These are phyloP conservation scores for Fragariocoptes setiger DNA, from an alignment of 1,140 invertebrate species.

Conservation along the genomic window DNA sequence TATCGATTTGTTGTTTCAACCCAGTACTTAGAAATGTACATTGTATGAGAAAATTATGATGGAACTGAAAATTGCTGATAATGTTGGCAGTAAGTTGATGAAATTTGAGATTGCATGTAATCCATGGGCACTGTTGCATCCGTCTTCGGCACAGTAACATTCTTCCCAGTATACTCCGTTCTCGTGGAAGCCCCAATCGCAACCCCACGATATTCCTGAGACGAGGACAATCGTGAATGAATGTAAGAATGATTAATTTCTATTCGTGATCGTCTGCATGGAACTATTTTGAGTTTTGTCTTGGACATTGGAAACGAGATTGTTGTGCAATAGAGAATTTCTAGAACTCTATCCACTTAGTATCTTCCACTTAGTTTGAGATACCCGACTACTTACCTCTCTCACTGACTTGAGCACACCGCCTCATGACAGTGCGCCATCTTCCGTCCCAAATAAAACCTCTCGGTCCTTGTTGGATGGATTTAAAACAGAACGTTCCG, in stretches of 20 bases:
- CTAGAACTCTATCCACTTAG: too few relatives aligned
- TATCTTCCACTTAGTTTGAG: too few relatives aligned
- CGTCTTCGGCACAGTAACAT: slow-evolving; percentile 60
- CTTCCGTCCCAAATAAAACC: slow-evolving; percentile 77
- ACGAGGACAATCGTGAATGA: background rate
- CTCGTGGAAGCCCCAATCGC: slow-evolving; percentile 68
- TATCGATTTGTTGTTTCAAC: too few relatives aligned
- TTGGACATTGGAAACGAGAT: too few relatives aligned
- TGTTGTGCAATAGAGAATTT: too few relatives aligned
- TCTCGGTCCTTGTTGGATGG: slow-evolving; percentile 49
- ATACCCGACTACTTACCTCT: slow-evolving; percentile 6
- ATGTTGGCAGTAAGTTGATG: too few relatives aligned
- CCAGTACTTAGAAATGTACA: too few relatives aligned
- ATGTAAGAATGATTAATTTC: too few relatives aligned
- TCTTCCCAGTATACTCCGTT: slow-evolving; percentile 82
- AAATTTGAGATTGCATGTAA: background rate
- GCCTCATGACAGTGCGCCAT: slow-evolving; percentile 58
- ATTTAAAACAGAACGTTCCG: slow-evolving; percentile 58
- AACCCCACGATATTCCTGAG: slow-evolving; percentile 33
- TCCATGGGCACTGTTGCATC: slow-evolving; percentile 38
- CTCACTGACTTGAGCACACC: slow-evolving; percentile 58
- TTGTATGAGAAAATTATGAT: too few relatives aligned
- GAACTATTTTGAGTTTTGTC: too few relatives aligned
- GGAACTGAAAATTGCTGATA: too few relatives aligned
- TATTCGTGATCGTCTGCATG: too few relatives aligned